These are phyloP conservation scores for Pasiphila rectangulata DNA, from an alignment of 2,888 invertebrate species.

Conservation along the genomic window DNA sequence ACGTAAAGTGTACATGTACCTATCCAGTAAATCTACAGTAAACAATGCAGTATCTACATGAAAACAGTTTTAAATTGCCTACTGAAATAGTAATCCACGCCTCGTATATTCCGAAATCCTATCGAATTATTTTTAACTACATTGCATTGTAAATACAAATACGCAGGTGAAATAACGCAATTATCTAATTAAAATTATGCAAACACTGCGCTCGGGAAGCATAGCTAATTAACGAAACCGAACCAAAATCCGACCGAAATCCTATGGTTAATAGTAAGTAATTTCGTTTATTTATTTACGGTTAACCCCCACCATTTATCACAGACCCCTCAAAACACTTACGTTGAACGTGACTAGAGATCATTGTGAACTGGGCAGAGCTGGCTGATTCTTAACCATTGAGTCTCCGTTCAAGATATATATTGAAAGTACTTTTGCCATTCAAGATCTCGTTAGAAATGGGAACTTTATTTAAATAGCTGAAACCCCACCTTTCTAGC, in stretches of 20 bases:
- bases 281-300: constrained; percentile 71
- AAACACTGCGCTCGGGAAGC: constrained; percentile 38
- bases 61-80: too few species aligned
- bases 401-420: constrained; percentile 11
- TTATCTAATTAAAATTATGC: constrained; percentile 29
- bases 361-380: constrained; percentile 23
- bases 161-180: constrained; percentile 7
- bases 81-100: too few species aligned
- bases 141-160: background rate
- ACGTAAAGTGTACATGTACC: too few species aligned
- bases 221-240: constrained; percentile 54
- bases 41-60: too few species aligned
- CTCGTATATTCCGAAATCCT: background rate
- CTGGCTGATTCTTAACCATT: constrained; percentile 8
- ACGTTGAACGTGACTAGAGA: too few species aligned
- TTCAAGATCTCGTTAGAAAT: too few species aligned
- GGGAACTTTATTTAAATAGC: too few species aligned
- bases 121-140: background rate
- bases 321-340: constrained; percentile 42
- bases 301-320: constrained; percentile 56
- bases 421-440: too few species aligned
- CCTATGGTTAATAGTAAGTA: constrained; percentile 57
- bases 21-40: too few species aligned
- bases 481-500: too few species aligned
- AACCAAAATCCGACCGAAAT: constrained; percentile 63